These are phyloP conservation scores for Coluber constrictor DNA, from an alignment of 2,797 vertebrate genomes.

Conservation along the genomic window DNA sequence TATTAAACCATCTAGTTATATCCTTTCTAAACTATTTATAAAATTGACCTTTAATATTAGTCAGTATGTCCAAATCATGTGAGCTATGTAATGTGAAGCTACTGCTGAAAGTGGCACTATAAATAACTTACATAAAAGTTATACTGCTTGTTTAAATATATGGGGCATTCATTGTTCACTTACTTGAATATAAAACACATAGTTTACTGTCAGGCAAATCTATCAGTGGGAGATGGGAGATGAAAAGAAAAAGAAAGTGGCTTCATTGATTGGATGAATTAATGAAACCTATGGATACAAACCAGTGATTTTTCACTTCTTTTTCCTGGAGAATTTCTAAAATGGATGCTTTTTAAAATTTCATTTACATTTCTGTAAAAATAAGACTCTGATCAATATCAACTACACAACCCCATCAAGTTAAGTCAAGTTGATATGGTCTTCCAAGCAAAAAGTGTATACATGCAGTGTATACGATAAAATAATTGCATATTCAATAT, in stretches of 20 bases:
- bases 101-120: not conserved
- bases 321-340: not conserved
- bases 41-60: constrained; percentile 7
- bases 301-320: not conserved
- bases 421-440: not conserved
- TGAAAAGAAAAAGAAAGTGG: not conserved
- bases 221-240: not conserved
- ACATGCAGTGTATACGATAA: not conserved
- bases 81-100: not conserved
- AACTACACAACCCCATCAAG: not conserved
- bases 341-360: not conserved
- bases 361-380: not conserved
- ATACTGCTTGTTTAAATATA: constrained; percentile 23
- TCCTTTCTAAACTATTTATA: constrained; percentile 4
- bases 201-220: not conserved
- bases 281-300: not conserved
- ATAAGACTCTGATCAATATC: not conserved
- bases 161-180: constrained; percentile 14
- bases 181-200: not conserved
- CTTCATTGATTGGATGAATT: no score
- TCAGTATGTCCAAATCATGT: not conserved
- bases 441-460: not conserved
- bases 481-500: not conserved
- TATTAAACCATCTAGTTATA: not conserved
- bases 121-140: constrained; percentile 7